These are phyloP conservation scores for Diuraphis noxia DNA, from an alignment of 1,140 invertebrate species.

Conservation along the genomic window DNA sequence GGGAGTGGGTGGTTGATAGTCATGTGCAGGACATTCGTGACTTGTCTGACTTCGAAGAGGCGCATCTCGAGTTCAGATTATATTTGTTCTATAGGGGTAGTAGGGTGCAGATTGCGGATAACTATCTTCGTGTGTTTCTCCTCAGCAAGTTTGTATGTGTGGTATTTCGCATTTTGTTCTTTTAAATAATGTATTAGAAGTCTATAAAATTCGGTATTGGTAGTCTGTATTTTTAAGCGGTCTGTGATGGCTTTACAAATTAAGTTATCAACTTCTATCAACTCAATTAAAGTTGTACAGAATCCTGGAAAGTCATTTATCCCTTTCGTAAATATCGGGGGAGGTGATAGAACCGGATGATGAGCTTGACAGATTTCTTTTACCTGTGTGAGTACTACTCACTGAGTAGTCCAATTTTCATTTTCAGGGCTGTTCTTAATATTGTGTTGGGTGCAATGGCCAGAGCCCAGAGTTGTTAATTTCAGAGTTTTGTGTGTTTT, in stretches of 20 bases:
- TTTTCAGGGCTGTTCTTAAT: no score
- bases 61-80: not conserved
- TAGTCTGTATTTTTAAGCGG: not conserved
- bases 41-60: not conserved
- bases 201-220: not conserved
- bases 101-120: not conserved
- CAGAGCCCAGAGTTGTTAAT: no score
- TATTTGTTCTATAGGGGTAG: not conserved
- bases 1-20: conserved; percentile 58
- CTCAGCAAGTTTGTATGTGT: conserved; percentile 14
- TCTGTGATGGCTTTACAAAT: not conserved
- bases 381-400: no score
- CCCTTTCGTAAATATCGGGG: not conserved
- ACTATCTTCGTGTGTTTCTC: conserved; percentile 39
- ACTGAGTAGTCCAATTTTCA: no score
- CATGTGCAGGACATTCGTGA: conserved; percentile 47
- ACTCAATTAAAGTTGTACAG: not conserved
- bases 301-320: not conserved
- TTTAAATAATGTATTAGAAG: no score
- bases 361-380: no score
- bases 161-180: not conserved
- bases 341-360: not conserved
- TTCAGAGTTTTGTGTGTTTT: no score
- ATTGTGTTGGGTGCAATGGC: no score
- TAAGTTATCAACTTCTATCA: conserved; percentile 2